Conservation (phyloP, 2,113 vertebrate species). For the Clinocottus analis region DNA sequence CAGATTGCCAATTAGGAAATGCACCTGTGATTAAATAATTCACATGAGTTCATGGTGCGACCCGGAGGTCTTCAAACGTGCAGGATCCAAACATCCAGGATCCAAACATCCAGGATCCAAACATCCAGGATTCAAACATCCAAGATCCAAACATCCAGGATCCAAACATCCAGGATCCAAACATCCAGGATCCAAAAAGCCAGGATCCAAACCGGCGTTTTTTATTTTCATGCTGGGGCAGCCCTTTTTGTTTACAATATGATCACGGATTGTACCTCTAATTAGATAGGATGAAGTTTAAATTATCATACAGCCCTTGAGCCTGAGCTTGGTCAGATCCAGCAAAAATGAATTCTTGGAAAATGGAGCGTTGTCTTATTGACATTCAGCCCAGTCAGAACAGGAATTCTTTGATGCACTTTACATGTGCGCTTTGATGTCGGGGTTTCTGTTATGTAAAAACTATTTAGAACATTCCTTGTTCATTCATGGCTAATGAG, state of each 20-base stretch:
- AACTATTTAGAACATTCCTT: conserved; percentile 60
- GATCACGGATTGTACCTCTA: background rate
- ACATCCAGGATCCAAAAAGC: no score
- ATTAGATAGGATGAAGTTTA: background rate
- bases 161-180: no score
- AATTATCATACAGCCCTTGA: conserved; percentile 2
- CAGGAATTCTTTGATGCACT: conserved; percentile 23
- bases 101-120: no score
- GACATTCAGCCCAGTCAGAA: conserved; percentile 3
- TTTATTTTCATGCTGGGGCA: background rate
- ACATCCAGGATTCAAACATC: no score
- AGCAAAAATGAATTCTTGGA: conserved; percentile 18
- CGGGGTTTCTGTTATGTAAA: conserved; percentile 67
- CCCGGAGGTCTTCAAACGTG: no score
- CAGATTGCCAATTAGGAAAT: background rate
- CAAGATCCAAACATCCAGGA: no score
- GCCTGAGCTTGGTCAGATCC: background rate
- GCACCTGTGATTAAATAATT: background rate
- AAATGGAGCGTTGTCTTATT: conserved; percentile 22
- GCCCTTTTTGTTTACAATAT: background rate
- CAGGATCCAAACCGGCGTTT: background rate
- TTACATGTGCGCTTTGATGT: conserved; percentile 38
- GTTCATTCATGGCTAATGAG: conserved; percentile 73
- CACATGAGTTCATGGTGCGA: background rate
- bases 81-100: no score